These are phyloP conservation scores for Zophobas morio DNA, from an alignment of 1,140 invertebrate genomes.

Conservation along the genomic window DNA sequence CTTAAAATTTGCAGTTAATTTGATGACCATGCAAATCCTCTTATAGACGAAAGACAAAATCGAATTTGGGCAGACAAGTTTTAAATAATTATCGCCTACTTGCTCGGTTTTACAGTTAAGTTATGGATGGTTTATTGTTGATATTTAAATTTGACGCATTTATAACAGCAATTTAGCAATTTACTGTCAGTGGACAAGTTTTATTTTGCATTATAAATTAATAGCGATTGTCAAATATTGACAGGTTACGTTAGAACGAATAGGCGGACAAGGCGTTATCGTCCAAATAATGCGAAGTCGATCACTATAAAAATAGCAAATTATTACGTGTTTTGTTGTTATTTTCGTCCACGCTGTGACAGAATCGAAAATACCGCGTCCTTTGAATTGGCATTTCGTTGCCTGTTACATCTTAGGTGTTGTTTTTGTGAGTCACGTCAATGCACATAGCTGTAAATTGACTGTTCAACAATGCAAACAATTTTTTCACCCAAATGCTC, in stretches of 20 bases:
- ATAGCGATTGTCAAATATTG: not conserved
- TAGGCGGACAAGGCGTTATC: no score
- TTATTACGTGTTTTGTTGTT: no score
- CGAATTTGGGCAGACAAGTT: constrained; percentile 21
- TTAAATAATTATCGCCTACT: constrained; percentile 28
- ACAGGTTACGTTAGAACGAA: not conserved
- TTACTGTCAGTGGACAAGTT: not conserved
- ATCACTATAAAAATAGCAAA: no score
- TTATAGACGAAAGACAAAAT: not conserved
- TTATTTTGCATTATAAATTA: not conserved
- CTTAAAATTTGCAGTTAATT: not conserved
- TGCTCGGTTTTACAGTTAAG: constrained; percentile 28
- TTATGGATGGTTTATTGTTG: constrained; percentile 9
- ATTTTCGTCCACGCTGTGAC: no score
- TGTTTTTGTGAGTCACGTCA: no score
- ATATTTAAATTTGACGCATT: constrained; percentile 7
- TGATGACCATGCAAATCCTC: not conserved
- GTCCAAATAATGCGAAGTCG: no score
- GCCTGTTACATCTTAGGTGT: no score
- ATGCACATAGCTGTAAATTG: no score
- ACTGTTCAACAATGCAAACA: no score
- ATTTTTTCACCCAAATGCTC: no score
- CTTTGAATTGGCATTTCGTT: no score
- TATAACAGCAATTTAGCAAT: not conserved
- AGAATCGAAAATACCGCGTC: no score